A percentile compares a stretch with the other conserved stretches of the same genome.
phyloP scores from a whole-genome alignment of 2,888 invertebrate genomes.

The Drosophila fungiperda region DNA sequence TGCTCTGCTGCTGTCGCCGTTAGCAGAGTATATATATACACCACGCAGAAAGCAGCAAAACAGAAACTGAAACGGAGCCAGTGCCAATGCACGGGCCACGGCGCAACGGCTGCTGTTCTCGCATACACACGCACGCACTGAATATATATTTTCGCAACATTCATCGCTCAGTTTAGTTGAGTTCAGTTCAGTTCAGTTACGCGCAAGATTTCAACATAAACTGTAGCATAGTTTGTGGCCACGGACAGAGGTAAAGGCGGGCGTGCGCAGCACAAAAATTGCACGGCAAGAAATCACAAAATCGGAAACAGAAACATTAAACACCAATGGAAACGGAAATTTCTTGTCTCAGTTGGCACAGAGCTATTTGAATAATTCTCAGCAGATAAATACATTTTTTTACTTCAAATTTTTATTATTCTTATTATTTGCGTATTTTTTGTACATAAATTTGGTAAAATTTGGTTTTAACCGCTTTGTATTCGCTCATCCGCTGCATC shows the following conservation, averaged over 20 bases:
- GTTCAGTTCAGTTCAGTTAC: conserved; percentile 65
- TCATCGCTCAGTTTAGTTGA: conserved; percentile 58
- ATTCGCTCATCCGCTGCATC: background rate
- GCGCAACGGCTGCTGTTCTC: conserved; percentile 47
- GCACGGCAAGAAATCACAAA: conserved; percentile 54
- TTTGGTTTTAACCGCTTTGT: conserved; percentile 2
- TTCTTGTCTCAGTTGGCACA: conserved; percentile 41
- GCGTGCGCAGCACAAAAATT: conserved; percentile 68
- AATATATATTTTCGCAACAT: conserved; percentile 23
- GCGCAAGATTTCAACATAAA: conserved; percentile 79
- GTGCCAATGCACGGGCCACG: conserved; percentile 65
- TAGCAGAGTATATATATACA: conserved; percentile 15
- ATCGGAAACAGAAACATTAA: conserved; percentile 44
- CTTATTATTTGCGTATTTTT: background rate
- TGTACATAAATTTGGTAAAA: conserved; percentile 1
- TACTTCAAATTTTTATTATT: background rate
- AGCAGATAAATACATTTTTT: conserved; percentile 21
- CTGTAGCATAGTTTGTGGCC: conserved; percentile 68
- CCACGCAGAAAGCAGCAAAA: conserved; percentile 30
- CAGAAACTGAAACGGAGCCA: conserved; percentile 63
- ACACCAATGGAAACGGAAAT: conserved; percentile 52
- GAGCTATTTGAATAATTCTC: conserved; percentile 51
- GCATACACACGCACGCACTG: conserved; percentile 10
- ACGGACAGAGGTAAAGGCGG: conserved; percentile 63
- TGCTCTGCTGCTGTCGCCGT: background rate